phyloP scores from a whole-genome alignment of 2,113 vertebrate species.

The Lophura nycthemera region DNA sequence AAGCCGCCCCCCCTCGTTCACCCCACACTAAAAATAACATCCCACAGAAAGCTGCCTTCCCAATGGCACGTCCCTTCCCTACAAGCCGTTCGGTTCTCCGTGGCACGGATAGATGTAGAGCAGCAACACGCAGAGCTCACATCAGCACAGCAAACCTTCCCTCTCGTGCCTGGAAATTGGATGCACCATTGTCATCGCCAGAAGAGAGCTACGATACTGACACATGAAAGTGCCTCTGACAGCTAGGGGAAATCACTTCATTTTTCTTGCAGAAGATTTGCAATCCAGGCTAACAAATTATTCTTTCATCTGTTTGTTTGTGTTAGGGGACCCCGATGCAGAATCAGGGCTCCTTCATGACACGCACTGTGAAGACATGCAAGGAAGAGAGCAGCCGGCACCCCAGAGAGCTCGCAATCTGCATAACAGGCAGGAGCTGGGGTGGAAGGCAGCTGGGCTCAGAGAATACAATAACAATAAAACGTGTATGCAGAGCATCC shows the following conservation, averaged over 20 bases:
- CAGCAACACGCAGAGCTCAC: slow-evolving; percentile 8
- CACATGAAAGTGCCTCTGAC: slow-evolving; percentile 55
- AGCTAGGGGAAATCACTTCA: slow-evolving; percentile 58
- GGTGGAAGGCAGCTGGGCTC: slow-evolving; percentile 64
- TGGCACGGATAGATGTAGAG: neutral
- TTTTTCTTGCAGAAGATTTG: slow-evolving; percentile 50
- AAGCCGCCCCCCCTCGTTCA: neutral
- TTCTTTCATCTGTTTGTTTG: slow-evolving; percentile 62
- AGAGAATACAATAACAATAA: slow-evolving; percentile 49
- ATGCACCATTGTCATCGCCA: slow-evolving; percentile 40
- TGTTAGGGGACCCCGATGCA: neutral
- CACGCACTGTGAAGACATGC: slow-evolving; percentile 36
- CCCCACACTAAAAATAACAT: slow-evolving; percentile 6
- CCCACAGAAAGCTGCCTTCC: neutral
- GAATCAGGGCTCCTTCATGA: slow-evolving; percentile 26
- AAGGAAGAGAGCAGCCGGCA: slow-evolving; percentile 51
- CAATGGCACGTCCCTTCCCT: too few relatives aligned
- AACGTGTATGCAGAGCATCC: slow-evolving; percentile 48
- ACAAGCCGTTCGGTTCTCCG: too few relatives aligned
- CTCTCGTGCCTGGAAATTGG: slow-evolving; percentile 42
- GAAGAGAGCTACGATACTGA: too few relatives aligned
- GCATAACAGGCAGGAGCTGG: slow-evolving; percentile 52
- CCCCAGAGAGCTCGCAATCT: slow-evolving; percentile 61
- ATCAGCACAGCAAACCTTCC: slow-evolving; percentile 34
- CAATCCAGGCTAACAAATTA: slow-evolving; percentile 53